Percentiles rank a stretch among this genome's conserved stretches.
phyloP scores from a whole-genome alignment of 2,888 invertebrate species.

The Hemithea aestivaria region DNA sequence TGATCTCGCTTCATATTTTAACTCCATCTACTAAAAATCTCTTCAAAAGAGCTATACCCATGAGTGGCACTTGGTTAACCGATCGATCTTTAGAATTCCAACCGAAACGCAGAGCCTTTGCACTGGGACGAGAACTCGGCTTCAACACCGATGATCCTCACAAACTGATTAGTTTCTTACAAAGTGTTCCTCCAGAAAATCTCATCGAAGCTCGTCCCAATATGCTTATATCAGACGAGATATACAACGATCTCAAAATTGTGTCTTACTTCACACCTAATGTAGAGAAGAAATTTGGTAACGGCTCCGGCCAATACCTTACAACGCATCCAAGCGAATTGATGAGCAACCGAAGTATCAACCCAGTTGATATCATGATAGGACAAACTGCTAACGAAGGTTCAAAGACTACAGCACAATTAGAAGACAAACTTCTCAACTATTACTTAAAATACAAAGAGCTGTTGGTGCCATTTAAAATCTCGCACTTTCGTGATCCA shows the following conservation, averaged over 20 bases:
- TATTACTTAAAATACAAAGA: conserved; percentile 2
- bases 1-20: conserved; percentile 30
- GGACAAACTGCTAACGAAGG: conserved; percentile 16
- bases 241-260: not conserved
- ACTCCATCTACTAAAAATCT: conserved; percentile 43
- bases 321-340: conserved; percentile 6
- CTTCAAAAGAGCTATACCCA: conserved; percentile 71
- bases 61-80: conserved; percentile 80
- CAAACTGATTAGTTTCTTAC: conserved; percentile 14
- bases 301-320: conserved; percentile 15
- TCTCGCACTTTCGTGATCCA: conserved; percentile 1
- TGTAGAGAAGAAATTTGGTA: conserved; percentile 17
- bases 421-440: not conserved
- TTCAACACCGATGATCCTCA: conserved; percentile 24
- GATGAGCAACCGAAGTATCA: conserved; percentile 5
- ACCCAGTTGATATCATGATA: conserved; percentile 13
- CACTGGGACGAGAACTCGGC: conserved; percentile 31
- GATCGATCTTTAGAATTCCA: conserved; percentile 7
- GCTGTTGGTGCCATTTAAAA: conserved; percentile 1
- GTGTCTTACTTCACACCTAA: conserved; percentile 15
- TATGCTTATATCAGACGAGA: conserved; percentile 13
- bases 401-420: not conserved
- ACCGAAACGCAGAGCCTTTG: conserved; percentile 26
- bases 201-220: conserved; percentile 11
- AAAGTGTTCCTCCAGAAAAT: conserved; percentile 11